phyloP scores from a whole-genome alignment of 1,140 invertebrate species.

The Palaemon carinicauda region DNA sequence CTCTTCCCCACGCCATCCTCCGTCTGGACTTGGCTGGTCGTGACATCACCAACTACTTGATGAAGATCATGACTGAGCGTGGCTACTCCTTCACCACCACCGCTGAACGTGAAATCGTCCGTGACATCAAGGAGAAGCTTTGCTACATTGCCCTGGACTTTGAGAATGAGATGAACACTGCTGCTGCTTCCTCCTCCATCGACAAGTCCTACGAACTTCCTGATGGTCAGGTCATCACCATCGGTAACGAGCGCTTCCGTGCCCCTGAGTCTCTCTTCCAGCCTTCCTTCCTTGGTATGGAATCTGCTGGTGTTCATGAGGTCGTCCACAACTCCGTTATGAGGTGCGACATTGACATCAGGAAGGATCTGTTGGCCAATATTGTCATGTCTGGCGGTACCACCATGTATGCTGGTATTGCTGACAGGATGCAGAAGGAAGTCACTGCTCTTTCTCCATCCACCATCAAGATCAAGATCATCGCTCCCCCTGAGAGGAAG shows the following conservation, averaged over 20 bases:
- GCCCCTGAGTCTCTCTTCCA: slow-evolving; percentile 68
- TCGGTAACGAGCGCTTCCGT: slow-evolving; percentile 74
- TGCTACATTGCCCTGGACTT: slow-evolving; percentile 93
- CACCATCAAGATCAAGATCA: neutral
- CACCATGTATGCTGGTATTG: too few relatives aligned
- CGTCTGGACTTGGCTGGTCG: slow-evolving; percentile 62
- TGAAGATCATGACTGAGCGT: slow-evolving; percentile 68
- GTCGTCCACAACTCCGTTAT: too few relatives aligned
- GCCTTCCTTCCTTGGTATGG: slow-evolving; percentile 10
- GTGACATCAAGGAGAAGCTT: slow-evolving; percentile 93
- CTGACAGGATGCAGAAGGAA: too few relatives aligned
- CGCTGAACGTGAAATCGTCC: slow-evolving; percentile 88
- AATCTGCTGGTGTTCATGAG: neutral
- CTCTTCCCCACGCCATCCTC: slow-evolving; percentile 49
- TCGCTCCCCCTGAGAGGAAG: too few relatives aligned
- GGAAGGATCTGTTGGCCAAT: too few relatives aligned
- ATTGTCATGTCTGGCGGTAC: too few relatives aligned
- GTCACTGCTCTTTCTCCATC: too few relatives aligned
- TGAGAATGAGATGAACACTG: slow-evolving; percentile 86
- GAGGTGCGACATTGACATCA: too few relatives aligned
- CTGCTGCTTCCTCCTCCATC: slow-evolving; percentile 86
- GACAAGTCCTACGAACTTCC: slow-evolving; percentile 94
- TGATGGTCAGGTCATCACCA: slow-evolving; percentile 80
- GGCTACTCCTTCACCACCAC: slow-evolving; percentile 68
- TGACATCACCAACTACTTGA: slow-evolving; percentile 67